These are phyloP conservation scores for Loxodonta africana DNA, from an alignment of 2,113 vertebrate genomes.

Conservation along the genomic window DNA sequence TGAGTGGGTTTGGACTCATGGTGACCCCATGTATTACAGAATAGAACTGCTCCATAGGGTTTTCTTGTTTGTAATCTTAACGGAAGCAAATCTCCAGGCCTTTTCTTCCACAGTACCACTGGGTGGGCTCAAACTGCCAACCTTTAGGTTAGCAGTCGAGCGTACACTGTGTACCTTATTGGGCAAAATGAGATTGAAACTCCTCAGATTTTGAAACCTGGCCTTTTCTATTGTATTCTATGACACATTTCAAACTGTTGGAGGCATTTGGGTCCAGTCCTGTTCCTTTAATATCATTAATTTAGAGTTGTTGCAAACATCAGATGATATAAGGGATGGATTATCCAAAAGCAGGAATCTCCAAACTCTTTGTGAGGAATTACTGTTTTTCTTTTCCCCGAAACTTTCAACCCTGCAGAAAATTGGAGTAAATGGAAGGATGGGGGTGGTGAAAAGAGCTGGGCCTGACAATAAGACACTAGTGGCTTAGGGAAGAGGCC, in stretches of 20 bases:
- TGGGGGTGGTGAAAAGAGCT: not conserved
- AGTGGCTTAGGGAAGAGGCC: not conserved
- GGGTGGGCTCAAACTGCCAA: not conserved
- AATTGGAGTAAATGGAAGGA: not conserved
- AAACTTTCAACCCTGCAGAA: slow-evolving; percentile 38
- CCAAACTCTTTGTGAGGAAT: not conserved
- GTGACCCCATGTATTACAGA: too few relatives aligned
- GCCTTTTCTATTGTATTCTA: not conserved
- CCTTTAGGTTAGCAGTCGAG: not conserved
- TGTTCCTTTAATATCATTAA: slow-evolving; percentile 44
- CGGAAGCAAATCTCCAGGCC: not conserved
- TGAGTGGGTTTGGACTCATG: too few relatives aligned
- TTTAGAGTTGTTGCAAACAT: slow-evolving; percentile 10
- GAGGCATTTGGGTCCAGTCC: not conserved
- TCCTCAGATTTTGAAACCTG: slow-evolving; percentile 52
- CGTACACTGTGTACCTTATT: not conserved
- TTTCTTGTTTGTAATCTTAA: not conserved
- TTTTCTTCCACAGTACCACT: not conserved
- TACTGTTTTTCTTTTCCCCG: slow-evolving; percentile 48
- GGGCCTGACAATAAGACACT: not conserved
- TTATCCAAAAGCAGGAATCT: slow-evolving; percentile 46
- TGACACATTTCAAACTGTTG: slow-evolving; percentile 34
- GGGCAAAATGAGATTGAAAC: not conserved
- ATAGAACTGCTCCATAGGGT: not conserved
- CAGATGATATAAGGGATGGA: not conserved